These are phyloP conservation scores for Apodemia duryi DNA, from an alignment of 2,888 invertebrate species.

Conservation along the genomic window DNA sequence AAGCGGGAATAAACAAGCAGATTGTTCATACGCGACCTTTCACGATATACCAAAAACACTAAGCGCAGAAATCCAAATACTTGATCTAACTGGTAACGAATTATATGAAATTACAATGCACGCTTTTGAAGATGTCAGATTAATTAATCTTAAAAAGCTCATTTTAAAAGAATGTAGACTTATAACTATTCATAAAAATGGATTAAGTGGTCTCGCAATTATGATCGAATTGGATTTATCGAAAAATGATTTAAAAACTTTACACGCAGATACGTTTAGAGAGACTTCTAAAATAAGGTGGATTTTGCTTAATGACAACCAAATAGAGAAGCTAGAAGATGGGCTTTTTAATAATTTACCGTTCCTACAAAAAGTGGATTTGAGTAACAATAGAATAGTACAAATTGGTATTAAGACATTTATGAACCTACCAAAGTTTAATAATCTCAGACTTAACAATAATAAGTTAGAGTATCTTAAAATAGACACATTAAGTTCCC, in stretches of 20 bases:
- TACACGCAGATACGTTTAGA: slow-evolving; percentile 85
- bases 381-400: slow-evolving; percentile 87
- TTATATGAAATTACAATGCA: slow-evolving; percentile 82
- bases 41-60: slow-evolving; percentile 85
- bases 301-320: slow-evolving; percentile 86
- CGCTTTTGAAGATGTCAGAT: slow-evolving; percentile 83
- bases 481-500: slow-evolving; percentile 81
- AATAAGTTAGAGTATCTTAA: slow-evolving; percentile 86
- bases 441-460: slow-evolving; percentile 83
- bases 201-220: slow-evolving; percentile 86
- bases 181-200: slow-evolving; percentile 84
- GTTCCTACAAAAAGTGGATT: slow-evolving; percentile 86
- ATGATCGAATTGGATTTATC: slow-evolving; percentile 91
- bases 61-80: slow-evolving; percentile 84
- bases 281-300: slow-evolving; percentile 85
- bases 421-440: slow-evolving; percentile 82
- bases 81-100: slow-evolving; percentile 86
- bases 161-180: slow-evolving; percentile 87
- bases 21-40: slow-evolving; percentile 85
- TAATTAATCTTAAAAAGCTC: slow-evolving; percentile 90
- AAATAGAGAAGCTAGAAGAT: slow-evolving; percentile 84
- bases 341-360: slow-evolving; percentile 87
- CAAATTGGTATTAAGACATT: slow-evolving; percentile 86
- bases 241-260: slow-evolving; percentile 82
- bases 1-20: slow-evolving; percentile 90